phyloP scores from a whole-genome alignment of 2,888 invertebrate genomes.

The Lithodes maja region DNA sequence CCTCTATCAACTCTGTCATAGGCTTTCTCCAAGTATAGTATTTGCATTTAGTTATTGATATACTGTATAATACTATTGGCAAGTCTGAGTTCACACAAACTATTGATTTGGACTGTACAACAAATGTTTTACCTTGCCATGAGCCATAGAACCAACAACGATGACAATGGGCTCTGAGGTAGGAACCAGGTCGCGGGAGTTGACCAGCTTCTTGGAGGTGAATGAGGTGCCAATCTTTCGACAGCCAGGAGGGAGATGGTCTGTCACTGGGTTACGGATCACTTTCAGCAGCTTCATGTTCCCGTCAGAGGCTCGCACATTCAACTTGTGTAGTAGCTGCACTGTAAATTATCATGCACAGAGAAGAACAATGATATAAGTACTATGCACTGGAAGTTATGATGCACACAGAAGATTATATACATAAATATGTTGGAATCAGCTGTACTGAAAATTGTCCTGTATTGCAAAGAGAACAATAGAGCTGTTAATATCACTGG shows the following conservation, averaged over 20 bases:
- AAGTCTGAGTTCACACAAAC: too few species aligned
- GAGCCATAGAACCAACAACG: slow-evolving; percentile 97
- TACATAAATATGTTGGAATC: too few species aligned
- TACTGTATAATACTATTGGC: too few species aligned
- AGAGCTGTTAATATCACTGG: background rate
- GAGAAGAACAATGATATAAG: too few species aligned
- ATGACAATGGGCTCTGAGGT: slow-evolving; percentile 89
- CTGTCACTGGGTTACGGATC: slow-evolving; percentile 95
- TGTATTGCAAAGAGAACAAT: background rate
- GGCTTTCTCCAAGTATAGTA: too few species aligned
- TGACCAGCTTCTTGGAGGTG: slow-evolving; percentile 83
- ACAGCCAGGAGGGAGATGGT: slow-evolving; percentile 96
- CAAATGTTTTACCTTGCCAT: slow-evolving; percentile 81
- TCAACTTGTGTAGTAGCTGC: slow-evolving; percentile 95
- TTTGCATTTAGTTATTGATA: too few species aligned
- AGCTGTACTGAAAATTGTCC: background rate
- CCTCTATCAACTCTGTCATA: too few species aligned
- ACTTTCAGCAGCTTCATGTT: slow-evolving; percentile 93
- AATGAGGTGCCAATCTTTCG: slow-evolving; percentile 93
- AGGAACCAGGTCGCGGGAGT: slow-evolving; percentile 87
- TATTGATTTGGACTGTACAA: too few species aligned
- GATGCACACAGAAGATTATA: too few species aligned
- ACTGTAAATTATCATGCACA: slow-evolving; percentile 78
- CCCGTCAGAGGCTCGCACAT: slow-evolving; percentile 92
- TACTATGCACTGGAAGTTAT: too few species aligned